Evolutionary conservation across 1,140 invertebrate genomes (phyloP).

Genomic region (Drosophila truncata): DNA sequence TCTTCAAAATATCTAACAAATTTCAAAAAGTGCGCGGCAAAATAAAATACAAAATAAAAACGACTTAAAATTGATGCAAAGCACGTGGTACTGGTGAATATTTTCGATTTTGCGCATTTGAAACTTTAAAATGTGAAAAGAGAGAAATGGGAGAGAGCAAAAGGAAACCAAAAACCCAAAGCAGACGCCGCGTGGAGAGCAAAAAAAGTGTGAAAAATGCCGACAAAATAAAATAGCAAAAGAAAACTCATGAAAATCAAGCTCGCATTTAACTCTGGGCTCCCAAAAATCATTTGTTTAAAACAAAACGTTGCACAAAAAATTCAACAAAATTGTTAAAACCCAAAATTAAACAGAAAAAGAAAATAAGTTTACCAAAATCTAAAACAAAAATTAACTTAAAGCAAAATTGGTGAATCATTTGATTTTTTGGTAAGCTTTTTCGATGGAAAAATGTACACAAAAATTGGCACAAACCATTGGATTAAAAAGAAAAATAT

Average conservation of each 20-base stretch:
- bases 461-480: slow-evolving; percentile 39
- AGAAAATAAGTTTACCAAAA: slow-evolving; percentile 71
- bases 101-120: slow-evolving; percentile 77
- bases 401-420: slow-evolving; percentile 51
- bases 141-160: slow-evolving; percentile 43
- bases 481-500: slow-evolving; percentile 3
- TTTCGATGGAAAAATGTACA: slow-evolving; percentile 9
- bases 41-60: background rate
- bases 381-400: slow-evolving; percentile 31
- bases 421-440: slow-evolving; percentile 61
- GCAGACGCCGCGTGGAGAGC: slow-evolving; percentile 46
- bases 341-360: slow-evolving; percentile 25
- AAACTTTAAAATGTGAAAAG: slow-evolving; percentile 73
- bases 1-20: no score
- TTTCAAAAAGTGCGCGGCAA: slow-evolving; percentile 39
- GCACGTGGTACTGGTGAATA: slow-evolving; percentile 49
- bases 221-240: slow-evolving; percentile 72
- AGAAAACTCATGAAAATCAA: slow-evolving; percentile 38
- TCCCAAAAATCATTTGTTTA: slow-evolving; percentile 25
- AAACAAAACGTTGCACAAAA: slow-evolving; percentile 28
- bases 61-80: slow-evolving; percentile 16
- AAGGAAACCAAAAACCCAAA: slow-evolving; percentile 21
- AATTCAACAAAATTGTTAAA: slow-evolving; percentile 10
- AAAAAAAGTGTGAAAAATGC: slow-evolving; percentile 59
- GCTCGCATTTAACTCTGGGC: slow-evolving; percentile 26